Percentiles rank a stretch among this genome's conserved stretches.
These are phyloP conservation scores for Cariama cristata DNA, from an alignment of 2,113 vertebrate genomes.

Conservation along the genomic window DNA sequence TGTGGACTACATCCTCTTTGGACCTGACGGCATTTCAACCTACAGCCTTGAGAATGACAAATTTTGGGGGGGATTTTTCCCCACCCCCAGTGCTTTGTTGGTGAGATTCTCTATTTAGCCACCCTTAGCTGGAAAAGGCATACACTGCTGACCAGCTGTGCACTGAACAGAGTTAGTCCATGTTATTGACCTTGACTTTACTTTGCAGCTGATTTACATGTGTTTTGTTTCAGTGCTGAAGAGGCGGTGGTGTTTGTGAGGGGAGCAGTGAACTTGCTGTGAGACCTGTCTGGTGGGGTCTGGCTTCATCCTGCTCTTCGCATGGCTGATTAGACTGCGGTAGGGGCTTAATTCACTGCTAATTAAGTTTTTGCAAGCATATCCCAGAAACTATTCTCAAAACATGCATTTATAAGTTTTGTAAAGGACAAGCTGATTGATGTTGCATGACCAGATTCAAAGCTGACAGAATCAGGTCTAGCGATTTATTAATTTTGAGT, in stretches of 20 bases:
- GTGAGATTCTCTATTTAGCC: background rate
- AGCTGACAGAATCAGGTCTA: background rate
- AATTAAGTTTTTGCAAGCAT: background rate
- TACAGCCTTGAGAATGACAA: background rate
- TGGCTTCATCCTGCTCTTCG: fast-evolving
- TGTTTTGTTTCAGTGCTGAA: background rate
- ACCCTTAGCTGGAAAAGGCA: background rate
- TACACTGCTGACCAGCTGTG: background rate
- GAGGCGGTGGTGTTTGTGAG: background rate
- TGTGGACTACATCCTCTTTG: background rate
- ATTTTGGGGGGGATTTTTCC: background rate
- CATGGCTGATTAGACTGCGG: background rate
- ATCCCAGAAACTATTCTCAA: background rate
- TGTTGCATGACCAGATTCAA: background rate
- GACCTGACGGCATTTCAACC: background rate
- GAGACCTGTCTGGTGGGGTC: background rate
- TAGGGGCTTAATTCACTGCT: background rate
- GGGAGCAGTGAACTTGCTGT: background rate
- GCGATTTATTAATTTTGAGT: background rate
- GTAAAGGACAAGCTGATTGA: background rate
- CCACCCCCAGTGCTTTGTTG: fast-evolving
- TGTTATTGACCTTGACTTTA: background rate
- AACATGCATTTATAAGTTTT: background rate
- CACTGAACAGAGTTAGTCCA: background rate
- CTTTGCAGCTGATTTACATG: background rate